phyloP scores from a whole-genome alignment of 2,888 invertebrate species.

The Cantharis nigra region DNA sequence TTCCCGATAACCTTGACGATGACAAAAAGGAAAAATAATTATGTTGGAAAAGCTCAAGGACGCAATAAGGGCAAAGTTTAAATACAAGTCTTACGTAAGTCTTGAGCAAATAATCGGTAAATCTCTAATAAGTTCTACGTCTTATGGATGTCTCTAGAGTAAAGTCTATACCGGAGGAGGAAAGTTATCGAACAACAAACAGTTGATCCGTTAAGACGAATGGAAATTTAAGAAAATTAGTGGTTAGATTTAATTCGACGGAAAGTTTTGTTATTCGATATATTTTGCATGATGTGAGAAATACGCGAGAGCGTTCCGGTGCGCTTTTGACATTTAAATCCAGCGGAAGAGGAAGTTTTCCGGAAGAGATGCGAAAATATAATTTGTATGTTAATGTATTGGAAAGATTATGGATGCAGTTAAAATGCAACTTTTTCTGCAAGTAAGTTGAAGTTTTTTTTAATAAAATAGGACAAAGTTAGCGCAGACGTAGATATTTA shows the following conservation, averaged over 20 bases:
- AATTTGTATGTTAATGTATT: not conserved
- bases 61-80: not conserved
- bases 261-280: not conserved
- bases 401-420: constrained; percentile 14
- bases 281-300: not conserved
- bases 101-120: not conserved
- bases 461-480: constrained; percentile 29
- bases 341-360: not conserved
- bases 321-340: not conserved
- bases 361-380: not conserved
- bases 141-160: not conserved
- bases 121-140: not conserved
- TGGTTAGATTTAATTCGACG: not conserved
- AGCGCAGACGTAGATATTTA: constrained; percentile 26
- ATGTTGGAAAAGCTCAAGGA: not conserved
- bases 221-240: not conserved
- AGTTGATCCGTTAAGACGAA: not conserved
- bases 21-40: not conserved
- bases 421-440: constrained; percentile 28
- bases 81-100: not conserved
- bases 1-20: not conserved
- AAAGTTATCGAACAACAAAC: not conserved
- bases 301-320: not conserved
- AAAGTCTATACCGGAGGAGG: not conserved
- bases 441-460: constrained; percentile 25